These are phyloP conservation scores for Fringilla coelebs DNA, from an alignment of 2,797 vertebrate genomes.

Conservation along the genomic window DNA sequence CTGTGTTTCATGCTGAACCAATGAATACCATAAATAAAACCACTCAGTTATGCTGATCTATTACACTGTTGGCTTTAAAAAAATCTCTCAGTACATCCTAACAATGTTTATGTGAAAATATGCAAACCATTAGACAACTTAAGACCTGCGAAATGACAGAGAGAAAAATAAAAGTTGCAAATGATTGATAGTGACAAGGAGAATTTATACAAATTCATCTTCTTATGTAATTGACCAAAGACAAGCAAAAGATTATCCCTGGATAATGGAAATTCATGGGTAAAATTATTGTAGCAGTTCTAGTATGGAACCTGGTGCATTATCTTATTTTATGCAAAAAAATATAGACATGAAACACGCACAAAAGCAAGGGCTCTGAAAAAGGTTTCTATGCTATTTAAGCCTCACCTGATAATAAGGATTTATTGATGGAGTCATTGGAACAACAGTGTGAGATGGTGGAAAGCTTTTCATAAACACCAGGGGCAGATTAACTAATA, in stretches of 20 bases:
- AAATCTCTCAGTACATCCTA: not conserved
- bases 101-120: not conserved
- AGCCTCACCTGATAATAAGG: not conserved
- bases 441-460: not conserved
- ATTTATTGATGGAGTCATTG: not conserved
- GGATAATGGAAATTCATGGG: not conserved
- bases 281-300: not conserved
- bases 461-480: not conserved
- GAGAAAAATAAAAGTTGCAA: fast-evolving
- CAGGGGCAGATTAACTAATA: not conserved
- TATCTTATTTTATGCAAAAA: not conserved
- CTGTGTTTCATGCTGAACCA: not conserved
- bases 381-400: not conserved
- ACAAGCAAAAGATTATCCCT: not conserved
- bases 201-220: not conserved
- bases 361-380: not conserved
- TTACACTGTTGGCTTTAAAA: not conserved
- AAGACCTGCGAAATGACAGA: not conserved
- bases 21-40: not conserved
- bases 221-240: not conserved
- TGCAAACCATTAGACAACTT: not conserved
- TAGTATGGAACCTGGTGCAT: not conserved
- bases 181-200: not conserved
- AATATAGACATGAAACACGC: not conserved
- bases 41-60: not conserved